Evolutionary conservation across 2,888 invertebrate species (phyloP), one percentile per base, ranked within the genome.

Genomic region (Meiosimyza decipiens): DNA sequence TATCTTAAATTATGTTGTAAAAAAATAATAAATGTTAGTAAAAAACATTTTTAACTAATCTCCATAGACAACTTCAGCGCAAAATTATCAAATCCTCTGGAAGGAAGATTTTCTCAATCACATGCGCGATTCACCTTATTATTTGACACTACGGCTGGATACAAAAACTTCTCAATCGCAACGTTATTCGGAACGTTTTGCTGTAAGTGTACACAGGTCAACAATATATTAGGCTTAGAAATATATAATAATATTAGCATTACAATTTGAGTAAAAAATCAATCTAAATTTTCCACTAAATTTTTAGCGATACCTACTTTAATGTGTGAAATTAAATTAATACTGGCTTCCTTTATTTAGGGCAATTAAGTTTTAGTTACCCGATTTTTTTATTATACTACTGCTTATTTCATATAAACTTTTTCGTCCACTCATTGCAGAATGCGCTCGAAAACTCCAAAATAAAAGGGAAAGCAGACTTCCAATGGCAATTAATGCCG

Each of bases 61-160:
- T 2, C 71, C 66, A 3, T 12, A 86, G 79, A 88, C 86, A 65
- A 90, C 90, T 59, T 88, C 90, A 9, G 90, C 92, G 50, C 89
- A 91, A 28, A 92, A 91, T 78, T 94, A 93, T 81, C 90, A 93
- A 84, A 86, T 93, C 13, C 90, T 92, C 59, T 89, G 94, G 75
- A 92, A 92, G 81, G 92, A 92, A 79, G 92, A 93, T 79, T 93
- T 92, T 79, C 89, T 92, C 12, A 93, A 92, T 77, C 91, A 89
- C 78, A 90, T 93, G 87, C 90, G 91, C 71, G 91, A 93, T 72
- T 93, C 93, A 0, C 90, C 91, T 0, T 87, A 86, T 59, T 86
- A 82, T 57, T 74, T 85, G 0, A 75, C 80, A 13, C 80, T 83
- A 70, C 77, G 79, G 75, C 69, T 76, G 7, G 72, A 75, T 33